These are phyloP conservation scores for Drosophila orena DNA, from an alignment of 1,140 invertebrate species.

Conservation along the genomic window DNA sequence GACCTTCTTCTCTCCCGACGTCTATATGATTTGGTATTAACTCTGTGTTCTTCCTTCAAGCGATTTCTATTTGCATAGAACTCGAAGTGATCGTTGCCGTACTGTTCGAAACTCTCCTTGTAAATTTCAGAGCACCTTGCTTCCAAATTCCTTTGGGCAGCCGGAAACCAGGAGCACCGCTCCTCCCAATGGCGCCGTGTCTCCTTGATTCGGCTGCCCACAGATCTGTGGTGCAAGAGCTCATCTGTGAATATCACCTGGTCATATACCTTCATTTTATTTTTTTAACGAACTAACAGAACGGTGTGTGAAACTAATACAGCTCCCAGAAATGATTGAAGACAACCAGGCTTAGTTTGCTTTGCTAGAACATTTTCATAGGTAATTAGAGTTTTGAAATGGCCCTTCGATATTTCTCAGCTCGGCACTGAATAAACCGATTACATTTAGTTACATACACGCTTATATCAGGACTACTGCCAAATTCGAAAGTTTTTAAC, in stretches of 20 bases:
- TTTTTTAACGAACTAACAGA: neutral
- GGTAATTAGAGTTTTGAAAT: neutral
- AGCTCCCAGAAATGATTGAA: neutral
- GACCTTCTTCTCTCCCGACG: neutral
- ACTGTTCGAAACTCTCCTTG: conserved; percentile 26
- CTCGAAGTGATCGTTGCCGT: conserved; percentile 34
- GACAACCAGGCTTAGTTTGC: neutral
- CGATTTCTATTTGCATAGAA: conserved; percentile 31
- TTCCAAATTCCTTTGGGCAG: conserved; percentile 12
- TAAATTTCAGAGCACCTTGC: conserved; percentile 29
- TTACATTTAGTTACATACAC: conserved; percentile 16
- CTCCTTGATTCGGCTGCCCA: conserved; percentile 5
- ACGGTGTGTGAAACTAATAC: neutral
- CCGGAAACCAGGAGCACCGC: conserved; percentile 38
- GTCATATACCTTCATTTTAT: conserved; percentile 8
- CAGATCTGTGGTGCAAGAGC: conserved; percentile 25
- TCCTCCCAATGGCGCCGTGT: conserved; percentile 22
- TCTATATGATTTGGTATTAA: neutral
- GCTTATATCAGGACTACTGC: conserved; percentile 17
- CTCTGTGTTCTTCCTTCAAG: neutral
- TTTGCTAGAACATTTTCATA: neutral
- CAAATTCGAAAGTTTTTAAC: conserved; percentile 40
- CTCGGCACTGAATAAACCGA: conserved; percentile 40
- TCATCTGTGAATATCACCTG: conserved; percentile 34
- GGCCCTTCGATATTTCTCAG: conserved; percentile 5